Evolutionary conservation across 2,888 invertebrate genomes (phyloP), one percentile per base, ranked within the genome.

Genomic region (Ommatoiulus sabulosus): DNA sequence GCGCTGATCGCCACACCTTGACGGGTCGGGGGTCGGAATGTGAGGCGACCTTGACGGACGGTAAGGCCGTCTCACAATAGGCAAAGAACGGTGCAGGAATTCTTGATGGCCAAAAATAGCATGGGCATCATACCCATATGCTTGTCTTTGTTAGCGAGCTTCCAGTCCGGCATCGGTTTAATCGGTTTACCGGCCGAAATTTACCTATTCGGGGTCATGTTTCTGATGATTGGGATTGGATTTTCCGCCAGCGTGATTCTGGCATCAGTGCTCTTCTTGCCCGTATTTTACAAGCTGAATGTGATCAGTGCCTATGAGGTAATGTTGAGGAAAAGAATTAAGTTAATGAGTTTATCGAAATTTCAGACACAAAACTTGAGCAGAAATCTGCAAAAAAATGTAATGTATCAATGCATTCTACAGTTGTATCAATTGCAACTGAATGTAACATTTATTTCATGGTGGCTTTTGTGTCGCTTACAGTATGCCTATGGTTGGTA

Each of bases 121-220:
- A 97, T 97, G 97, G 95, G 95, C 35, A 95, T 97, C 0, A 94
- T 97, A 90, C 98, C 98, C 0, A 97, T 97, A 93, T 96, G 98
- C 0, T 94, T 98, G 93, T 97, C 97, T 87, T 93, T 98, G 88
- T 96, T 97, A 84, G 97, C 98, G 44, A 97, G 97, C 93, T 98
- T 97, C 92, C 95, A 98, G 91, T 97, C 97, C 44, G 97, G 97
- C 72, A 97, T 98, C 91, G 97, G 97, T 91, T 93, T 98, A 87
- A 94, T 98, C 90, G 98, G 98, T 2, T 97, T 97, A 92, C 97
- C 97, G 15, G 96, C 97, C 0, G 97, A 97, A 93, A 97, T 97
- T 96, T 98, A 97, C 92, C 95, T 94, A 91, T 95, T 96, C 91
- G 98, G 98, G 35, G 44, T 88, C 86, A 87, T 44, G 43, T 24